Conservation (phyloP, 2,888 invertebrate species). For the Spisula solida region DNA sequence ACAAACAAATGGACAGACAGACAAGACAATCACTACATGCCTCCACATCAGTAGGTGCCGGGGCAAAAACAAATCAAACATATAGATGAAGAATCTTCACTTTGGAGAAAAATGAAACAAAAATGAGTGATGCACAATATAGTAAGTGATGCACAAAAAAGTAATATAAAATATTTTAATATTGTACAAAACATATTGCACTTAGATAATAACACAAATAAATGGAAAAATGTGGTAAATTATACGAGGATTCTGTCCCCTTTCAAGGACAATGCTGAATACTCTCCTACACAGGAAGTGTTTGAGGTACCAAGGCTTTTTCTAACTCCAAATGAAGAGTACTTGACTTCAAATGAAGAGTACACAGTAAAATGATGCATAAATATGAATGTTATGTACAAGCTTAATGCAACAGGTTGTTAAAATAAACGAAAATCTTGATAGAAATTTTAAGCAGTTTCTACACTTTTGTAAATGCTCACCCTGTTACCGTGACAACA, state of each 20-base stretch:
- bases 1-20: too few species aligned
- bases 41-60: not conserved
- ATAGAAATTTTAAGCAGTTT: not conserved
- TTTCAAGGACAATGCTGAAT: not conserved
- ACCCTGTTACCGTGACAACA: not conserved
- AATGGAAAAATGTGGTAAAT: not conserved
- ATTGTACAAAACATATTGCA: slow-evolving; percentile 6
- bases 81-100: not conserved
- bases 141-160: not conserved
- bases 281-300: not conserved
- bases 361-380: not conserved
- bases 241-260: not conserved
- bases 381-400: not conserved
- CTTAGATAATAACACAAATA: not conserved
- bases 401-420: not conserved
- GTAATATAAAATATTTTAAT: not conserved
- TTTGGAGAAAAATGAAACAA: not conserved
- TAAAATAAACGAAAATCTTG: slow-evolving; percentile 1
- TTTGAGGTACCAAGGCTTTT: not conserved
- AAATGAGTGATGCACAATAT: not conserved
- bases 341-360: not conserved
- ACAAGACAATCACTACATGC: too few species aligned
- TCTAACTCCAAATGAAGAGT: not conserved
- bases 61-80: too few species aligned
- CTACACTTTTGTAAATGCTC: not conserved